A percentile compares a stretch with the other conserved stretches of the same genome.
These are phyloP conservation scores for Hypothenemus hampei DNA, from an alignment of 1,140 invertebrate species.

Conservation along the genomic window DNA sequence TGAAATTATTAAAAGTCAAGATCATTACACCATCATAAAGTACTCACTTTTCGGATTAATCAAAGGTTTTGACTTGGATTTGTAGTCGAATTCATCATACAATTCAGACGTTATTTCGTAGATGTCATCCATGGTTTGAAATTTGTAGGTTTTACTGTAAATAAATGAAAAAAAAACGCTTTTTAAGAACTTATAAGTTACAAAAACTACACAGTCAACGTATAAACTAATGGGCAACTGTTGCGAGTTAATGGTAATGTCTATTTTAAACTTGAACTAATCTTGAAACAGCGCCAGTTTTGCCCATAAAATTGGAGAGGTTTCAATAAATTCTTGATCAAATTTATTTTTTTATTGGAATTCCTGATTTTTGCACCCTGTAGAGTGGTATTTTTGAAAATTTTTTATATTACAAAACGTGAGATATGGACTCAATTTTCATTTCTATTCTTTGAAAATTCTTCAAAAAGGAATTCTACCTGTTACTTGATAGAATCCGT, in stretches of 20 bases:
- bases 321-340: not conserved
- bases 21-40: not conserved
- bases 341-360: not conserved
- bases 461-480: not conserved
- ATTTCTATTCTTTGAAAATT: not conserved
- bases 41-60: conserved; percentile 44
- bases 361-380: too few relatives aligned
- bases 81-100: conserved; percentile 51
- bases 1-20: conserved; percentile 36
- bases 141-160: conserved; percentile 1
- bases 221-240: not conserved
- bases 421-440: too few relatives aligned
- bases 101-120: conserved; percentile 55
- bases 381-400: not conserved
- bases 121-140: conserved; percentile 35
- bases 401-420: too few relatives aligned
- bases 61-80: conserved; percentile 34
- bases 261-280: not conserved
- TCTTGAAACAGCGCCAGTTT: not conserved
- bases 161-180: not conserved
- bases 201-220: not conserved
- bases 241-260: not conserved
- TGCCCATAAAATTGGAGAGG: not conserved
- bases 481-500: too few relatives aligned
- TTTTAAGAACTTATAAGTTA: not conserved